A percentile compares a stretch with the other conserved stretches of the same genome.
phyloP scores from a whole-genome alignment of 2,888 invertebrate genomes.

The Choreutis nemorana region DNA sequence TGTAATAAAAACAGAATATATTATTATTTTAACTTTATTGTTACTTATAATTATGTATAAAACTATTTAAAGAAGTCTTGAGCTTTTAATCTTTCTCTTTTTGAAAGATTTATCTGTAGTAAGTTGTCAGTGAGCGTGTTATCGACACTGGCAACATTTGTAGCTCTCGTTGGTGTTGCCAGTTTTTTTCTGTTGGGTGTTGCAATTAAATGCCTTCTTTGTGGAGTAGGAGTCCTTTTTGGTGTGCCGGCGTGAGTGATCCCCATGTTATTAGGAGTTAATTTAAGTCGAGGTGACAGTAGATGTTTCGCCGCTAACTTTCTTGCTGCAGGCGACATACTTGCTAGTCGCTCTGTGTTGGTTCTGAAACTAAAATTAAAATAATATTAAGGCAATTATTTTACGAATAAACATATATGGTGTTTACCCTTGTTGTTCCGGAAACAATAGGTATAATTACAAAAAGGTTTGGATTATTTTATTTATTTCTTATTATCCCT shows the following conservation, averaged over 20 bases:
- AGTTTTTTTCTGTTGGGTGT: slow-evolving; percentile 21
- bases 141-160: slow-evolving; percentile 11
- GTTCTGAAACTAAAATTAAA: slow-evolving; percentile 54
- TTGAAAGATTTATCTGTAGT: slow-evolving; percentile 78
- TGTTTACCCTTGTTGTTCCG: not conserved
- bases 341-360: slow-evolving; percentile 81
- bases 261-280: slow-evolving; percentile 46
- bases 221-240: slow-evolving; percentile 23
- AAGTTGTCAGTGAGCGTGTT: slow-evolving; percentile 81
- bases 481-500: no score
- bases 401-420: not conserved
- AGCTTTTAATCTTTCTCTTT: slow-evolving; percentile 77
- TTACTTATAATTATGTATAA: not conserved
- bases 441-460: not conserved
- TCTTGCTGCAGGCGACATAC: slow-evolving; percentile 96
- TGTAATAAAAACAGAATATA: not conserved
- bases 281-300: slow-evolving; percentile 48
- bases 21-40: not conserved
- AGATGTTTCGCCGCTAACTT: slow-evolving; percentile 76
- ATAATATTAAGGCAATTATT: not conserved
- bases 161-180: slow-evolving; percentile 11
- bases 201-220: slow-evolving; percentile 25
- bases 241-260: slow-evolving; percentile 32
- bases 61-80: slow-evolving; percentile 76
- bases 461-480: no score